Conservation (phyloP, 64 coral and sea anemone genomes). For the Astreopora myriophthalma region DNA sequence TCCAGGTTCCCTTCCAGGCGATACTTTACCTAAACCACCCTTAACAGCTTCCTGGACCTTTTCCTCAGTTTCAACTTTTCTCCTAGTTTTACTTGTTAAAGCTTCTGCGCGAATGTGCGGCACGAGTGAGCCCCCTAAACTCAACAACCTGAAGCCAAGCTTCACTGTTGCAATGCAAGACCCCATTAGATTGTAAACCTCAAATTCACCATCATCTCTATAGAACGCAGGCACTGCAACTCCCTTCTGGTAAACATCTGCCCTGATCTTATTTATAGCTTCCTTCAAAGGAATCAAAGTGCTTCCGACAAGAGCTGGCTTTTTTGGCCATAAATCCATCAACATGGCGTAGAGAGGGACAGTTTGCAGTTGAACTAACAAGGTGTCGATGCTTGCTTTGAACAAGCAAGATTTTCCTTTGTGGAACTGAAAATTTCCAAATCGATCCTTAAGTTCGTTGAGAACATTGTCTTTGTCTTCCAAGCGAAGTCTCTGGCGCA, state of each 20-base stretch:
- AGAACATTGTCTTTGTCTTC: constrained; percentile 29
- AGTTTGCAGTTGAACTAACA: constrained; percentile 59
- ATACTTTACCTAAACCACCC: neutral
- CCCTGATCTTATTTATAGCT: constrained; percentile 69
- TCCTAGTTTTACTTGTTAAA: constrained; percentile 17
- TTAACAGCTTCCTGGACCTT: neutral
- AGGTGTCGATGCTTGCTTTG: constrained; percentile 67
- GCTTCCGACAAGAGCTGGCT: constrained; percentile 79
- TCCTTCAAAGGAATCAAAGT: constrained; percentile 74
- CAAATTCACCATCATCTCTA: constrained; percentile 76
- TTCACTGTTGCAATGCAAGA: constrained; percentile 69
- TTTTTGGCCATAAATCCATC: constrained; percentile 82
- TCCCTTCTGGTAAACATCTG: constrained; percentile 68
- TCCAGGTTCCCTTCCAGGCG: constrained; percentile 6
- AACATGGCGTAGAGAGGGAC: constrained; percentile 92
- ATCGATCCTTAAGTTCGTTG: constrained; percentile 69
- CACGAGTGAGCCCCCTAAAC: constrained; percentile 79
- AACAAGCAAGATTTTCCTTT: constrained; percentile 97
- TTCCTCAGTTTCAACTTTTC: neutral
- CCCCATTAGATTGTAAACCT: constrained; percentile 92
- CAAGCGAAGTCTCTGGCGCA: constrained; percentile 63
- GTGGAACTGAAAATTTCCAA: constrained; percentile 64
- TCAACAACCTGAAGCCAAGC: constrained; percentile 82
- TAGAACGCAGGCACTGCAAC: constrained; percentile 77
- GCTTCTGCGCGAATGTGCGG: constrained; percentile 70